Evolutionary conservation across 2,797 vertebrate genomes (phyloP).

Genomic region (Phataginus tricuspis): DNA sequence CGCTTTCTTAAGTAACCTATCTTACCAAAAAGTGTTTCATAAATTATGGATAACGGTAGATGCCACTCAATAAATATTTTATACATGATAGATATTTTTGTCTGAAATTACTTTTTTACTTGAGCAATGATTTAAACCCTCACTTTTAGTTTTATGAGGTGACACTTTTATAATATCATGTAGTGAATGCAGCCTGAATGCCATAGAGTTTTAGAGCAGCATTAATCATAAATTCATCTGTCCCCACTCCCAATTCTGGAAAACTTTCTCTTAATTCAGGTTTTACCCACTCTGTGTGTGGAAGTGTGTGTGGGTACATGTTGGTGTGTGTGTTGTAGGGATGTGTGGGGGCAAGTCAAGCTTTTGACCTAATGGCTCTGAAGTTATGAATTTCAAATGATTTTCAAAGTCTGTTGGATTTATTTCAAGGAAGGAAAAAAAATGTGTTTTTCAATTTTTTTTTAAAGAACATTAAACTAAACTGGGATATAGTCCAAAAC

Average conservation of each 20-base stretch:
- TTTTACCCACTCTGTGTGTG: not conserved
- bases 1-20: constrained; percentile 69
- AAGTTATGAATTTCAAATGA: constrained; percentile 48
- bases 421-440: constrained; percentile 15
- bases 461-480: constrained; percentile 46
- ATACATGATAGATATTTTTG: constrained; percentile 80
- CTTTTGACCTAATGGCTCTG: constrained; percentile 6
- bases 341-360: not conserved
- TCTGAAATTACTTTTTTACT: constrained; percentile 81
- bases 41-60: constrained; percentile 78
- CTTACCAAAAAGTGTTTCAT: constrained; percentile 65
- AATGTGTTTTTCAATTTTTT: not conserved
- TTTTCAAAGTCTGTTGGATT: constrained; percentile 50
- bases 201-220: constrained; percentile 72
- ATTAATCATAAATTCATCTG: constrained; percentile 68
- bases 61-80: constrained; percentile 82
- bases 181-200: constrained; percentile 74
- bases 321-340: not conserved
- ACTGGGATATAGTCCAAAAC: constrained; percentile 54
- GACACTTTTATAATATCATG: constrained; percentile 73
- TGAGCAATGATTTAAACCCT: constrained; percentile 78
- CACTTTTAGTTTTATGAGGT: constrained; percentile 78
- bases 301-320: not conserved
- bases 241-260: not conserved
- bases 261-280: constrained; percentile 63